These are phyloP conservation scores for Sphaerophoria taeniata DNA, from an alignment of 2,888 invertebrate genomes.

Conservation along the genomic window DNA sequence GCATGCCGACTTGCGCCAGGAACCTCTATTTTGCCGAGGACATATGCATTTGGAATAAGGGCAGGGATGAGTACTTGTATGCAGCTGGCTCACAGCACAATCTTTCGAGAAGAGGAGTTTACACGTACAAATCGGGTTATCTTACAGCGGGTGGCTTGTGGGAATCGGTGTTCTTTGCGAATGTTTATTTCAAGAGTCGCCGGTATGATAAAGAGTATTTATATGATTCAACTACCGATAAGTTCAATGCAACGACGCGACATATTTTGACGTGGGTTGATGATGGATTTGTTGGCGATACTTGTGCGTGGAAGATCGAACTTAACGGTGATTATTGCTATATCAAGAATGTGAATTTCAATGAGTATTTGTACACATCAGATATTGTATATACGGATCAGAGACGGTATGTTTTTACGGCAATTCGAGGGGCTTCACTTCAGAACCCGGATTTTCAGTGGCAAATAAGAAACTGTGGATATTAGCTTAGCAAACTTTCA, in stretches of 20 bases:
- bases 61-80: constrained; percentile 8
- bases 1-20: constrained; percentile 25
- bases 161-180: neutral
- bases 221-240: neutral
- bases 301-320: neutral
- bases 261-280: constrained; percentile 34
- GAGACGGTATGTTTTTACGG: constrained; percentile 28
- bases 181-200: constrained; percentile 15
- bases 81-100: constrained; percentile 15
- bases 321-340: constrained; percentile 17
- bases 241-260: neutral
- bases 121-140: neutral
- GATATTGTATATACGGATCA: neutral
- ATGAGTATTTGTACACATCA: constrained; percentile 16
- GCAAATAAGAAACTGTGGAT: constrained; percentile 30
- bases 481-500: too few relatives aligned
- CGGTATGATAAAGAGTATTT: constrained; percentile 11
- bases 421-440: neutral
- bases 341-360: constrained; percentile 7
- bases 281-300: constrained; percentile 6
- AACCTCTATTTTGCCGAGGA: neutral
- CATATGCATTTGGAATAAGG: constrained; percentile 37
- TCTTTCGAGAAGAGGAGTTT: constrained; percentile 1
- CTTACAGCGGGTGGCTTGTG: constrained; percentile 1
- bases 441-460: constrained; percentile 27